Percentiles rank a stretch among this genome's conserved stretches.
These are phyloP conservation scores for Scophthalmus maximus DNA, from an alignment of 2,113 vertebrate species.

Conservation along the genomic window DNA sequence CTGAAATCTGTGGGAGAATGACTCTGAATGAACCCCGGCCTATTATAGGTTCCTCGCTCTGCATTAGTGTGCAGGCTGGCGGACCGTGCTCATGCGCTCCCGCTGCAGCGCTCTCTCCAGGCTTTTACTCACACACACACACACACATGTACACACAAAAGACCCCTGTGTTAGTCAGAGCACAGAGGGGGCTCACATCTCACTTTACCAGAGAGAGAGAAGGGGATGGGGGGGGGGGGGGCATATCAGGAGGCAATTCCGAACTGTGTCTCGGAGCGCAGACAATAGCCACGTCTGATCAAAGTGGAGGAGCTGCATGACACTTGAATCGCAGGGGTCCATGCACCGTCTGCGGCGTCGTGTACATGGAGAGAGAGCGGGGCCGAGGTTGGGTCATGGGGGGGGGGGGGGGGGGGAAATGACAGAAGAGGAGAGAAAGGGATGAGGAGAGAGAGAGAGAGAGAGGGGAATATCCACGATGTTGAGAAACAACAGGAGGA, in stretches of 20 bases:
- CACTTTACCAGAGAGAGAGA: slow-evolving; percentile 76
- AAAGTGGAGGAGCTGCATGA: slow-evolving; percentile 83
- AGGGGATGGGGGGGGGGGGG: slow-evolving; percentile 17
- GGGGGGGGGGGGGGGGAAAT: background rate
- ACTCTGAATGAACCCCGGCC: slow-evolving; percentile 68
- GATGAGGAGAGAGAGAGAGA: background rate
- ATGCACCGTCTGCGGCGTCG: slow-evolving; percentile 64
- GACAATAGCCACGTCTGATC: slow-evolving; percentile 87
- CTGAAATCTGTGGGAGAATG: slow-evolving; percentile 76
- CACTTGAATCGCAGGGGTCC: slow-evolving; percentile 79
- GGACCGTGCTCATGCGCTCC: slow-evolving; percentile 72
- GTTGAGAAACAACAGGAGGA: background rate
- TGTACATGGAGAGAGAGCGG: slow-evolving; percentile 54
- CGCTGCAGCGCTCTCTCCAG: slow-evolving; percentile 23
- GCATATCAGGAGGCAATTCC: slow-evolving; percentile 79
- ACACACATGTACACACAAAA: slow-evolving; percentile 83
- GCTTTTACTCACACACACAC: slow-evolving; percentile 43
- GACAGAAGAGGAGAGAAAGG: background rate
- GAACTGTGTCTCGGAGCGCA: slow-evolving; percentile 73
- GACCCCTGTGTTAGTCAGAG: slow-evolving; percentile 83
- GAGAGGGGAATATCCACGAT: background rate
- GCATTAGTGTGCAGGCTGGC: slow-evolving; percentile 78
- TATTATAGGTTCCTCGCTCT: slow-evolving; percentile 64
- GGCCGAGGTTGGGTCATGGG: slow-evolving; percentile 61
- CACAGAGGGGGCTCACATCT: slow-evolving; percentile 85